Percentiles rank a stretch among this genome's conserved stretches.
Evolutionary conservation across 2,113 vertebrate genomes (phyloP).

Genomic region (Mohoua ochrocephala): DNA sequence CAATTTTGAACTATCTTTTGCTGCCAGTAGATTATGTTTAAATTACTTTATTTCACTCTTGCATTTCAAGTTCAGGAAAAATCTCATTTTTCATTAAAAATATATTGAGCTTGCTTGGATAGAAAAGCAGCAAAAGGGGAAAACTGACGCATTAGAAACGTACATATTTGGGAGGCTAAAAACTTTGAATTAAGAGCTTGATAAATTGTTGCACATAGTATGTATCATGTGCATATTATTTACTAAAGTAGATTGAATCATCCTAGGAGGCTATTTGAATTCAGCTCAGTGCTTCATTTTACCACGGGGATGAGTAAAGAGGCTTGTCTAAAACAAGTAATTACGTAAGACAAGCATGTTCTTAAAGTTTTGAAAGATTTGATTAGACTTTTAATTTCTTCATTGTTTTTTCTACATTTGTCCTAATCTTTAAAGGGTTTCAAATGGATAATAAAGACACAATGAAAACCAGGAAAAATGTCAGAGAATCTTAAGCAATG

Average conservation of each 20-base stretch:
- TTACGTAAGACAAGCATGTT: background rate
- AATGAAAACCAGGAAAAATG: background rate
- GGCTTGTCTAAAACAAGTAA: background rate
- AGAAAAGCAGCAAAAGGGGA: background rate
- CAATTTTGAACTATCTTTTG: background rate
- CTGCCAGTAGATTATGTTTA: background rate
- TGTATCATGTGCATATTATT: background rate
- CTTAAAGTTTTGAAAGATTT: background rate
- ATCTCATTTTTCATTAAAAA: background rate
- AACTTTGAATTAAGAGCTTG: background rate
- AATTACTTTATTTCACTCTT: background rate
- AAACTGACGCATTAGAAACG: background rate
- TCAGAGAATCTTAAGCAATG: background rate
- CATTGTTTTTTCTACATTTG: background rate
- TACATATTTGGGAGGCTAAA: background rate
- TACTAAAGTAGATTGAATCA: background rate
- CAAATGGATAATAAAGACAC: background rate
- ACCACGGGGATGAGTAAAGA: background rate
- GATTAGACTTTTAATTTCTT: background rate
- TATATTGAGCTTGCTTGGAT: background rate
- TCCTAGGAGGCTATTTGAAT: background rate
- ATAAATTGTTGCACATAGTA: background rate
- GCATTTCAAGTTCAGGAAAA: background rate
- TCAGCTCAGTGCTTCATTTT: background rate
- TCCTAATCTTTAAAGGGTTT: background rate